Evolutionary conservation across 2,888 invertebrate species (phyloP).

Genomic region (Leptinotarsa haldemani): DNA sequence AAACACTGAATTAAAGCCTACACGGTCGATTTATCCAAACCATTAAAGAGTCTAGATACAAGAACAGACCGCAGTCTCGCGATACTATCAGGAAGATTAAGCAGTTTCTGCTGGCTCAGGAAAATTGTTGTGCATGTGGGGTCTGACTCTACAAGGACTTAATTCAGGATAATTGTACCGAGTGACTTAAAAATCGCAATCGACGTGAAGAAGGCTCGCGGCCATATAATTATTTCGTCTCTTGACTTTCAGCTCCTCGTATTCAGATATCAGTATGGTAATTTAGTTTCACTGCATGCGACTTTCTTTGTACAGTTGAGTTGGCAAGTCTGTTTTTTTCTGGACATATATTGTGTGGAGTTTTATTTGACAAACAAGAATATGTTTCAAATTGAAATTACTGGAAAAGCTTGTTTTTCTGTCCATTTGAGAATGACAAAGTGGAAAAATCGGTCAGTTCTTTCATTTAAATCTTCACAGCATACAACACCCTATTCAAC

Average conservation of each 20-base stretch:
- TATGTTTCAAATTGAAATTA: no score
- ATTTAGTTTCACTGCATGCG: not conserved
- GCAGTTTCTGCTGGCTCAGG: slow-evolving; percentile 26
- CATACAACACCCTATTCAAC: no score
- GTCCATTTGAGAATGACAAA: no score
- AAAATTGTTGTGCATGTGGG: slow-evolving; percentile 31
- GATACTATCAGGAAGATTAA: slow-evolving; percentile 28
- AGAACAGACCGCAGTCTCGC: slow-evolving; percentile 7
- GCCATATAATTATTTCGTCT: slow-evolving; percentile 22
- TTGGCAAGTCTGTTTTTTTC: not conserved
- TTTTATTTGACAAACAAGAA: not conserved
- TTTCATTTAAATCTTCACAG: no score
- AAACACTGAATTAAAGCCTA: slow-evolving; percentile 11
- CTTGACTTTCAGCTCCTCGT: slow-evolving; percentile 23
- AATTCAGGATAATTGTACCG: slow-evolving; percentile 25
- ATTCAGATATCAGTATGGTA: slow-evolving; percentile 3
- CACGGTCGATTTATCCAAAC: slow-evolving; percentile 24
- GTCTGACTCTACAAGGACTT: slow-evolving; percentile 22
- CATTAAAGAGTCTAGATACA: slow-evolving; percentile 17
- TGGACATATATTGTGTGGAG: not conserved
- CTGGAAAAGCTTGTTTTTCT: no score
- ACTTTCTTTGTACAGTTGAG: not conserved
- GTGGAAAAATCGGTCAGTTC: no score
- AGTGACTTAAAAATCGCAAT: slow-evolving; percentile 13
- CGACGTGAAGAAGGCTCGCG: not conserved